These are phyloP conservation scores for Nasonia vitripennis DNA, from an alignment of 1,140 invertebrate genomes.

Conservation along the genomic window DNA sequence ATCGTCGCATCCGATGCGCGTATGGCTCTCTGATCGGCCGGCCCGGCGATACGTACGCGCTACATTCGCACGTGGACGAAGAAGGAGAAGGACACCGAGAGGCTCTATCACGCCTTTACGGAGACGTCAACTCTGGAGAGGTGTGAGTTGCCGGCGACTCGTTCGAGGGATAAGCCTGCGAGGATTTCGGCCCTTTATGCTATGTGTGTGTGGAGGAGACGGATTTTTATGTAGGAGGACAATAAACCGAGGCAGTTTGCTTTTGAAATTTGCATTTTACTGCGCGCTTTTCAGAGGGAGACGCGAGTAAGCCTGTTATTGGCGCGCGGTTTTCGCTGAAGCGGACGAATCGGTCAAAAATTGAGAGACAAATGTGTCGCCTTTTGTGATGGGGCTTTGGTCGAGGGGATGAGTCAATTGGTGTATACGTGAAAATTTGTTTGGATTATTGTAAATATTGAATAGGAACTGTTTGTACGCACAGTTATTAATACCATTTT, in stretches of 20 bases:
- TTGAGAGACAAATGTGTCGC: no score
- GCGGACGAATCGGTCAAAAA: no score
- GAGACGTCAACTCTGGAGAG: background rate
- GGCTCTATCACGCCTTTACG: constrained; percentile 3
- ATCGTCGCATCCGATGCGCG: constrained; percentile 55
- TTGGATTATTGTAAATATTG: no score
- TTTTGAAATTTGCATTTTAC: background rate
- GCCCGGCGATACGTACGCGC: background rate
- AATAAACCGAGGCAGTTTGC: background rate
- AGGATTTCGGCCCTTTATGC: background rate
- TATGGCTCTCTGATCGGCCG: background rate
- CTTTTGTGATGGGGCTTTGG: no score
- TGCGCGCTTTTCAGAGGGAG: no score
- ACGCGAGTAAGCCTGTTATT: no score
- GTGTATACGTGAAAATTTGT: no score
- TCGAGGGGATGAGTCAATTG: no score
- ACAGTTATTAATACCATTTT: no score
- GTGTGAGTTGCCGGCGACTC: background rate
- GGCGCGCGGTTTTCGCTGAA: no score
- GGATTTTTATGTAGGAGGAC: background rate
- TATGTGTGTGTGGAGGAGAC: background rate
- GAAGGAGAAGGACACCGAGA: background rate
- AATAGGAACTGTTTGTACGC: no score
- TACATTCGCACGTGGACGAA: background rate
- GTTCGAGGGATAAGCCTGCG: background rate